Evolutionary conservation across 2,888 invertebrate species (phyloP).

Genomic region (Lasioglossum lativentre): DNA sequence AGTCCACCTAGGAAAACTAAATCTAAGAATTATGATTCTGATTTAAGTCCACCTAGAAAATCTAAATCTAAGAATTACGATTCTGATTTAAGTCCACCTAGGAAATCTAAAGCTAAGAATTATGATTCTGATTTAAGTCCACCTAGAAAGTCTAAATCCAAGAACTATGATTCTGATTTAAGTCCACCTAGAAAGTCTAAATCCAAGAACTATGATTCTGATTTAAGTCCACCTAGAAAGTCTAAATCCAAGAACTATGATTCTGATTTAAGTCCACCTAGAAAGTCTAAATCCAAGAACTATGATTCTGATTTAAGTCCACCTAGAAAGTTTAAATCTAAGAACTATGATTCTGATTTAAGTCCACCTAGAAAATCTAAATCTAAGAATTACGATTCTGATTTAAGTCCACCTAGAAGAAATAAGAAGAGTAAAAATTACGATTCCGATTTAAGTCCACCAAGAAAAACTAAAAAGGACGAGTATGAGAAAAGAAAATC

Average conservation of each 20-base stretch:
- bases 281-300: constrained; percentile 41
- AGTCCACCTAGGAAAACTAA: constrained; percentile 75
- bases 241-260: constrained; percentile 68
- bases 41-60: constrained; percentile 59
- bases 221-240: constrained; percentile 67
- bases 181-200: constrained; percentile 73
- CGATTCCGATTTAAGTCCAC: too few relatives aligned
- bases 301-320: constrained; percentile 56
- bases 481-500: too few relatives aligned
- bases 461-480: too few relatives aligned
- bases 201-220: constrained; percentile 41
- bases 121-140: background rate
- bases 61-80: background rate
- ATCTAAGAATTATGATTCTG: constrained; percentile 58
- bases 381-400: constrained; percentile 65
- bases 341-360: constrained; percentile 76
- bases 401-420: constrained; percentile 79
- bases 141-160: constrained; percentile 73
- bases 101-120: constrained; percentile 70
- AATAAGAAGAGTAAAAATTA: too few relatives aligned
- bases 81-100: constrained; percentile 66
- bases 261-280: constrained; percentile 69
- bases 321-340: constrained; percentile 35
- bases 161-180: constrained; percentile 60
- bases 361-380: constrained; percentile 72